Conservation (phyloP, 2,797 vertebrate genomes). For the Pseudotriccus pelzelni region DNA sequence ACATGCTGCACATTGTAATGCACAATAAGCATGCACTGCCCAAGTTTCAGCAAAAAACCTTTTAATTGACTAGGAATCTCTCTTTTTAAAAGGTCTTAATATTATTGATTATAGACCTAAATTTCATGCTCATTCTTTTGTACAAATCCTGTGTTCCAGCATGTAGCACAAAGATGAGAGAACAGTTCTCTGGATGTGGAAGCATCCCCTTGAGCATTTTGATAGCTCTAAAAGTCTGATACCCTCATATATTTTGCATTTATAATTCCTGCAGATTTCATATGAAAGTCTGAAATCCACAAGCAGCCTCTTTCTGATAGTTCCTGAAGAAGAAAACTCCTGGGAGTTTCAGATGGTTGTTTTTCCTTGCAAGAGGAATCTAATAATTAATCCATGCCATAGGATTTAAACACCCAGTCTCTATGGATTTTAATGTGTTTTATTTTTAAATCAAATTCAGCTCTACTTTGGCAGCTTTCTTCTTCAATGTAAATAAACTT, state of each 20-base stretch:
- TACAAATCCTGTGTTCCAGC: background rate
- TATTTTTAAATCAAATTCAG: background rate
- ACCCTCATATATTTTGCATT: background rate
- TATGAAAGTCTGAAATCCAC: background rate
- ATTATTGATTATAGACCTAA: background rate
- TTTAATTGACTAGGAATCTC: background rate
- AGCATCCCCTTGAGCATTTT: background rate
- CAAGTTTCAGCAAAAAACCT: background rate
- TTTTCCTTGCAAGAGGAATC: background rate
- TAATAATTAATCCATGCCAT: background rate
- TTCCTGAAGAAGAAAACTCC: background rate
- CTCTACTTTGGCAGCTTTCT: background rate
- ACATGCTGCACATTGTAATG: background rate
- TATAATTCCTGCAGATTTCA: background rate
- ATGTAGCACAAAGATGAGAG: background rate
- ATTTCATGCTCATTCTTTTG: background rate
- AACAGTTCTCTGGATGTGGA: background rate
- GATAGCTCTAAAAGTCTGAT: background rate
- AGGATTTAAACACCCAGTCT: background rate
- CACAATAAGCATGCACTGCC: background rate
- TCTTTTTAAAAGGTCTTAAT: background rate
- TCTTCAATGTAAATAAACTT: background rate
- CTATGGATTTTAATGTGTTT: background rate
- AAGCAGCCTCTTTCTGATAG: background rate
- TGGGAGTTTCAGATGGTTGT: background rate